Evolutionary conservation across 2,113 vertebrate genomes (phyloP).

Genomic region (Calyptommatus sinebrachiatus): DNA sequence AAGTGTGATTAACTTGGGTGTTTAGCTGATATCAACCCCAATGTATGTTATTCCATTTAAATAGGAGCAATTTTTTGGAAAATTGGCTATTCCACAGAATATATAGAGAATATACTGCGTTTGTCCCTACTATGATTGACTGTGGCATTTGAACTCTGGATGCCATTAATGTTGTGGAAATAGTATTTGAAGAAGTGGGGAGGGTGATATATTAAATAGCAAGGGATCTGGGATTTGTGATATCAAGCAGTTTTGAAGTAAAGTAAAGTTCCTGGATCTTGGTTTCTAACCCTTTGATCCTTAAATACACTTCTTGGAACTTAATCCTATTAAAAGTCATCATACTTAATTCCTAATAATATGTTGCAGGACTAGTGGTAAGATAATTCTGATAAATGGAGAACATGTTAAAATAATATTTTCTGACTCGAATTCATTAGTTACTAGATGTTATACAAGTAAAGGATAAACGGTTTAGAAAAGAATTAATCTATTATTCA

Average conservation of each 20-base stretch:
- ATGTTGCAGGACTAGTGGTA: constrained; percentile 12
- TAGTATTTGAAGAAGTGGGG: background rate
- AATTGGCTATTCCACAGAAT: constrained; percentile 39
- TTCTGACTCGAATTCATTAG: constrained; percentile 19
- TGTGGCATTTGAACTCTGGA: background rate
- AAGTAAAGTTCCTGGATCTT: constrained; percentile 28
- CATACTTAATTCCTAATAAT: background rate
- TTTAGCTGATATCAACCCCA: constrained; percentile 56
- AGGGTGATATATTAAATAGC: background rate
- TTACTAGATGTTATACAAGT: too few species aligned
- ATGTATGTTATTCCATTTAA: constrained; percentile 53
- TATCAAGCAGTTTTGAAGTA: constrained; percentile 33
- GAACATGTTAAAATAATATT: background rate
- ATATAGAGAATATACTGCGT: constrained; percentile 34
- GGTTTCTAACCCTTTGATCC: constrained; percentile 2
- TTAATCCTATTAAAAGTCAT: background rate
- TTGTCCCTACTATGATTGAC: constrained; percentile 38
- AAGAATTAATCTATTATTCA: too few species aligned
- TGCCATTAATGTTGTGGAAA: constrained; percentile 9
- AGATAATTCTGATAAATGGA: constrained; percentile 10
- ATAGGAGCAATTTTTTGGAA: constrained; percentile 45
- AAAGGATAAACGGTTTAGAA: too few species aligned
- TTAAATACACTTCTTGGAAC: background rate
- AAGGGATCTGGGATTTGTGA: constrained; percentile 14
- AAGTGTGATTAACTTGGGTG: constrained; percentile 67